Conservation (phyloP, 1,140 invertebrate species). For the Scylla paramamosain region DNA sequence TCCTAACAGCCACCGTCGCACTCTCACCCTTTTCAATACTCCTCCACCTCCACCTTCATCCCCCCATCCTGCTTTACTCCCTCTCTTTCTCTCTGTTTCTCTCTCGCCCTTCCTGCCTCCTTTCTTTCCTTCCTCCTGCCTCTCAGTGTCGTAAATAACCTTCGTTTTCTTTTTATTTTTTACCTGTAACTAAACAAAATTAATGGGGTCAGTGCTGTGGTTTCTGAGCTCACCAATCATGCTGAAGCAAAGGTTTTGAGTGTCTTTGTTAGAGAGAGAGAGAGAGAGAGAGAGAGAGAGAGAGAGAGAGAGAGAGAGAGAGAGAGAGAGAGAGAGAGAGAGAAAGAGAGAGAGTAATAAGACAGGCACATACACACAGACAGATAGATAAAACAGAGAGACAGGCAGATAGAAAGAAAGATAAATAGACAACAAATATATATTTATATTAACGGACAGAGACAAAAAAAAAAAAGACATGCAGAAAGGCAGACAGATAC, state of each 20-base stretch:
- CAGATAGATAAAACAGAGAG: no score
- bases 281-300: not conserved
- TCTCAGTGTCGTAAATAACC: not conserved
- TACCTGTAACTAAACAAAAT: conserved; percentile 24
- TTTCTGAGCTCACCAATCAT: not conserved
- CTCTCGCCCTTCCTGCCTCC: not conserved
- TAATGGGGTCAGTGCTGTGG: not conserved
- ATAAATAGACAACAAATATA: no score
- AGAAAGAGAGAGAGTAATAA: no score
- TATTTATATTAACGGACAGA: no score
- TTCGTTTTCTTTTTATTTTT: not conserved
- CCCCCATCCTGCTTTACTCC: not conserved
- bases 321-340: no score
- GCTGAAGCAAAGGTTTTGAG: not conserved
- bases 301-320: conserved; percentile 3
- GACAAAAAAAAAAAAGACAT: no score
- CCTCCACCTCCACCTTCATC: no score
- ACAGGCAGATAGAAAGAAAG: no score
- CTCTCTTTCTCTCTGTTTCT: not conserved
- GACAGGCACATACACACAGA: no score
- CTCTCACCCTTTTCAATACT: no score
- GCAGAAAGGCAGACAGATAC: no score
- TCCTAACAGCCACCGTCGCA: no score
- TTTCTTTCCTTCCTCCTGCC: not conserved
- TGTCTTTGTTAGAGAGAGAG: not conserved